Base-by-base conservation (phyloP, 1,140 invertebrate genomes). In the Panagrolaimus sp. region DNA sequence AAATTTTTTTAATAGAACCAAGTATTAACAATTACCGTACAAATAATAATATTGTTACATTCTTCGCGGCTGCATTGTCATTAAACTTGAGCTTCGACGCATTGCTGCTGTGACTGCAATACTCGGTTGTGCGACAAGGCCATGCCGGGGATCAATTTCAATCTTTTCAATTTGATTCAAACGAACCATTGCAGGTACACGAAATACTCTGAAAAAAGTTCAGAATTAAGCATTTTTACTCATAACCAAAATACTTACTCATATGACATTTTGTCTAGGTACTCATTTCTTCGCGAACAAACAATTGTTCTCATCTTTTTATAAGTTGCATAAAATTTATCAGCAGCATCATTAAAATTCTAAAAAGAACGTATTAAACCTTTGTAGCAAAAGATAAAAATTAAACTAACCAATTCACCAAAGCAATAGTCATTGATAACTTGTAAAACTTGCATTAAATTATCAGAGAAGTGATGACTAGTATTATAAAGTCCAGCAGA, bases 321-420 rank as follows among this genome's bases (percentile, higher is more conserved):
- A n/a, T 58, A 58, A 28, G 28, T 28, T 21, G 14, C 52, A n/a
- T 58, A 58, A 28, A 58, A 58, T 12, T 10, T 10, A 58, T 58
- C 52, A 28, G 52, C 52, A 26, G 52, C 17, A 28, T 58, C 52
- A 58, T 58, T 21, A 28, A 21, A 58, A 28, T 28, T 26, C 52
- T 58, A 28, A 58, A 58, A 58, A 28, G 7, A 7, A n/a, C n/a
- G n/a, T n/a, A n/a, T n/a, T n/a, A 52, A 58, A 28, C 52, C 17
- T 12, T 58, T 58, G 52, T 26, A 14, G 17, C 21, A 21, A 24
- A 3, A 12, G 52, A 58, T 26, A 21, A 58, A 21, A 58, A 52
- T 21, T 12, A 28, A 28, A 58, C 52, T 58, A 26, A 58, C 52
- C 52, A 58, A 21, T 58, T 58, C 52, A 28, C 28, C 28, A 2